These are phyloP conservation scores for Litocranius walleri DNA, from an alignment of 2,113 vertebrate genomes.

Conservation along the genomic window DNA sequence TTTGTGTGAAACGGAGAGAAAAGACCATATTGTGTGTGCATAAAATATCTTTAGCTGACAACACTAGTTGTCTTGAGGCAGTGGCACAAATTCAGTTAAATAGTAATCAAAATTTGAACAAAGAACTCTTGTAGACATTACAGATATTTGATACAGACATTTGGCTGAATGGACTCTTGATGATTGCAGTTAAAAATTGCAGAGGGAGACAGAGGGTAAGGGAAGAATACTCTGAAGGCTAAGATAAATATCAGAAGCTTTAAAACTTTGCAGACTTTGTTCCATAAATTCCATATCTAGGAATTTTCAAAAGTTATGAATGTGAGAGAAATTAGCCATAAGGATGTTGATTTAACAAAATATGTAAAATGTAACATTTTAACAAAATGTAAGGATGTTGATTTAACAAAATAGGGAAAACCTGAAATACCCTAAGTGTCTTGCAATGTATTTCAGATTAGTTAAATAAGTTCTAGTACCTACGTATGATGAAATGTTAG, in stretches of 20 bases:
- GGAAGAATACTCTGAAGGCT: background rate
- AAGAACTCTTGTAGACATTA: background rate
- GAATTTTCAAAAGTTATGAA: background rate
- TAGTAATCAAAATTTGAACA: background rate
- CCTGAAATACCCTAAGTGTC: background rate
- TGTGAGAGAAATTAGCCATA: background rate
- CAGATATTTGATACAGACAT: background rate
- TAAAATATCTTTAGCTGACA: background rate
- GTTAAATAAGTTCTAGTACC: background rate
- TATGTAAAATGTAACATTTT: no score
- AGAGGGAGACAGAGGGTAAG: background rate
- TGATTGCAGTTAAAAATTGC: background rate
- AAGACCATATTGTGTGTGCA: background rate
- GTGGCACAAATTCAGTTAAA: background rate
- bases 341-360: background rate
- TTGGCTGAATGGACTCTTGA: background rate
- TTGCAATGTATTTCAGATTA: background rate
- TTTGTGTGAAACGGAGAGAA: background rate
- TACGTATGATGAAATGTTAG: background rate
- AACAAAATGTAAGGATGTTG: background rate
- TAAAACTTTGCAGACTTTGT: background rate
- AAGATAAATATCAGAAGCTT: background rate
- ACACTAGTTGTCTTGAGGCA: background rate
- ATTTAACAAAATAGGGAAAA: background rate
- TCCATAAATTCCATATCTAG: slow-evolving; percentile 2